Percentiles rank a stretch among this genome's conserved stretches.
These are phyloP conservation scores for Sweltsa coloradensis DNA, from an alignment of 1,140 invertebrate genomes.

Conservation along the genomic window DNA sequence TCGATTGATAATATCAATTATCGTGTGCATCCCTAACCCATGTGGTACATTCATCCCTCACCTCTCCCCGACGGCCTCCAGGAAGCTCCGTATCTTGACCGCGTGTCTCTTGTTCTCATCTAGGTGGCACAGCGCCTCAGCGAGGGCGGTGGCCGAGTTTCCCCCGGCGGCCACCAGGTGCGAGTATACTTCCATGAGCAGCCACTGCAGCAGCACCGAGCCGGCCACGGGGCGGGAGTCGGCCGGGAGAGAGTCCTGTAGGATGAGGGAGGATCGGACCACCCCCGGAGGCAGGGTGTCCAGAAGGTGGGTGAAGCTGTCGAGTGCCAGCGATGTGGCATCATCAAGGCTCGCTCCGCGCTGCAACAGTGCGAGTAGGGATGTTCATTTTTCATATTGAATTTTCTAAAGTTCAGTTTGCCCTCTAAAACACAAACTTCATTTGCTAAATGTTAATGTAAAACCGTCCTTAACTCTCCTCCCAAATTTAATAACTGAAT, in stretches of 20 bases:
- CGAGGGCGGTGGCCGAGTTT: conserved; percentile 37
- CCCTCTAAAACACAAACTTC: no score
- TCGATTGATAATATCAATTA: neutral
- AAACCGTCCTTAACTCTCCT: no score
- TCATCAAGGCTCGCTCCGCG: conserved; percentile 45
- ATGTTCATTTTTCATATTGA: no score
- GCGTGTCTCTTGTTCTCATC: conserved; percentile 64
- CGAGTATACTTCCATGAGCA: conserved; percentile 26
- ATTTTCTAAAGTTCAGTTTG: no score
- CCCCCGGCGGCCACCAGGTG: conserved; percentile 21
- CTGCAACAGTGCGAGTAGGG: conserved; percentile 27
- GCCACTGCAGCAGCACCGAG: conserved; percentile 50
- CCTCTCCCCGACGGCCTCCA: conserved; percentile 31
- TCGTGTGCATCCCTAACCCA: neutral
- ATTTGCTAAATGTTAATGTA: no score
- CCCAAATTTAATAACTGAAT: no score
- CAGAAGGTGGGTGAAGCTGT: conserved; percentile 48
- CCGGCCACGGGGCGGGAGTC: conserved; percentile 47
- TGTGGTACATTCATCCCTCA: neutral
- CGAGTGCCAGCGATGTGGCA: conserved; percentile 50
- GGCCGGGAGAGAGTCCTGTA: conserved; percentile 51
- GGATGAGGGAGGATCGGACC: conserved; percentile 34
- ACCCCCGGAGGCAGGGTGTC: conserved; percentile 45
- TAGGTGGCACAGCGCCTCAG: conserved; percentile 62
- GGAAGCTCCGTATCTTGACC: conserved; percentile 45